Base-by-base conservation (phyloP, 2,797 vertebrate species). In the Meriones psammophilus region DNA sequence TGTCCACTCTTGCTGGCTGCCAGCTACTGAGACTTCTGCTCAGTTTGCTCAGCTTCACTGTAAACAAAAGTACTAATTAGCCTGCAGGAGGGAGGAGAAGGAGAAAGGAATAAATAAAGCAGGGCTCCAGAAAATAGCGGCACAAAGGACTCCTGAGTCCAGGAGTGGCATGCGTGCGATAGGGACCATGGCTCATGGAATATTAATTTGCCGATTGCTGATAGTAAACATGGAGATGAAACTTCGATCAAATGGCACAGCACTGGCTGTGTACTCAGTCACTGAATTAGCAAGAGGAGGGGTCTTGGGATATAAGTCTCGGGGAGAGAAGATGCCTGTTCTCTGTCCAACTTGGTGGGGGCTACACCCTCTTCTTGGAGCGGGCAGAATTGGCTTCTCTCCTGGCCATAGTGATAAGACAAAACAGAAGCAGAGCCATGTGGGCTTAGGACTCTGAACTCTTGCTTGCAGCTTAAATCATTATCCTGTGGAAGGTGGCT, bases 1-100 rank as follows among this genome's bases (percentile, higher is more conserved):
- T 96, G 92, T 86, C 95, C 50, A 2, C 42, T 69, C 8, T 93
- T 97, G 97, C 95, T 36, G 60, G 60, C 15, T 42, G 89, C 90
- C 94, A 97, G 86, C 46, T 56, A 42, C 13, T 18, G 83, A 94
- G 68, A 68, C 86, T 96, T 92, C 96, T 97, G 69, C 60, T 97
- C 94, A 94, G 95, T 91, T 97, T 97, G 96, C 56, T 97, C 97
- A 95, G 95, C 88, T 96, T 83, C 81, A 92, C 89, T 93, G 92
- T 84, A 91, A 96, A 96, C 97, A 97, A 97, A 96, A 94, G 93
- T 90, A 96, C 39, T 93, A 94, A 96, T 97, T 96, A 96, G 66
- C 71, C 86, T 77, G 84, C 58, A 86, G 50, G 26, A 96, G 69
- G 60, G 74, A 69, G 69, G 54, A 58, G 81, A 94, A 39, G 64